Conservation (phyloP, 2,797 vertebrate species). For the Alcedo quadribrachys region DNA sequence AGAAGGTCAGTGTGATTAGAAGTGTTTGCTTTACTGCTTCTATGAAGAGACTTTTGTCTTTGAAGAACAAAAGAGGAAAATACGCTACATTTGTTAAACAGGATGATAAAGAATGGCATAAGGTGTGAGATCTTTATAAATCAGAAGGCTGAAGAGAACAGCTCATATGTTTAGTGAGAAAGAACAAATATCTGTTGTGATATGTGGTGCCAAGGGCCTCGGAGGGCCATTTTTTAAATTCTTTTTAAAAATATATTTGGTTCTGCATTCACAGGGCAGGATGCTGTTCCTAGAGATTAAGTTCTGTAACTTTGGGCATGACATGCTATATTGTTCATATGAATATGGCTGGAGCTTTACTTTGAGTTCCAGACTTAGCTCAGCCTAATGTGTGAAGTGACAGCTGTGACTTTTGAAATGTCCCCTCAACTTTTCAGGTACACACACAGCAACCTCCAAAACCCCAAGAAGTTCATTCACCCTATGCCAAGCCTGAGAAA, state of each 20-base stretch:
- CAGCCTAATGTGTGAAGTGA: background rate
- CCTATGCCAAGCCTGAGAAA: background rate
- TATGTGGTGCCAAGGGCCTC: rapidly evolving
- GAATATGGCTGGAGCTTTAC: background rate
- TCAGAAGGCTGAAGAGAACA: background rate
- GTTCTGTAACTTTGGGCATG: background rate
- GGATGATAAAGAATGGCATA: background rate
- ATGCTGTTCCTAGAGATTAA: background rate
- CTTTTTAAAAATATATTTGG: background rate
- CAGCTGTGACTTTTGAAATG: background rate
- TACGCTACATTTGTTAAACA: background rate
- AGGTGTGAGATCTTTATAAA: background rate
- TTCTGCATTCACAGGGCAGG: background rate
- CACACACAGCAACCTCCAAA: background rate
- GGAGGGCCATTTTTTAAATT: background rate
- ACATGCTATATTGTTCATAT: background rate
- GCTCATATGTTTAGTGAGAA: background rate
- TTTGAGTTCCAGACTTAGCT: background rate
- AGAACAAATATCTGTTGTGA: background rate
- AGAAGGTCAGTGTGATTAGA: background rate
- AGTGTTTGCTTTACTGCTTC: background rate
- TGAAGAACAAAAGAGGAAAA: background rate
- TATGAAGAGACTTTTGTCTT: background rate
- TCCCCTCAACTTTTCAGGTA: background rate
- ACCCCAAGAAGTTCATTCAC: background rate